phyloP scores from a whole-genome alignment of 2,888 invertebrate genomes.

The Lymantria monacha region DNA sequence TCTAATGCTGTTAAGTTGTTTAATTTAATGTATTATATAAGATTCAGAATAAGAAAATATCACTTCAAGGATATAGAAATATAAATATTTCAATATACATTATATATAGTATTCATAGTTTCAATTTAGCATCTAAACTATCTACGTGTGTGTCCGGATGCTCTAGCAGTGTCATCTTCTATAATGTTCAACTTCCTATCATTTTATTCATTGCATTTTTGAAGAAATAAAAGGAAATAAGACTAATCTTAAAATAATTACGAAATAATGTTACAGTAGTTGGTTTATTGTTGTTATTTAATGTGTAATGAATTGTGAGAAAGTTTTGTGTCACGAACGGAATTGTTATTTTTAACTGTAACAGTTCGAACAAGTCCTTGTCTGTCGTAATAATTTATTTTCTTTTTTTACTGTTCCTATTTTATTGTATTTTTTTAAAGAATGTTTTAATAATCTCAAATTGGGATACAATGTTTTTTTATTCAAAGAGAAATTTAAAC shows the following conservation, averaged over 20 bases:
- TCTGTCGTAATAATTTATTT: too few relatives aligned
- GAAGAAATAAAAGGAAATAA: constrained; percentile 40
- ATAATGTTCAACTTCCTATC: constrained; percentile 56
- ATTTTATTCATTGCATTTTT: constrained; percentile 33
- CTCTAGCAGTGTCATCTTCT: constrained; percentile 38
- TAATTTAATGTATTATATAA: too few relatives aligned
- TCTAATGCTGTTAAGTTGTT: too few relatives aligned
- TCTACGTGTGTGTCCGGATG: constrained; percentile 67
- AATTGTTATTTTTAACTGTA: constrained; percentile 9
- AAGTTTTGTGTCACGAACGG: constrained; percentile 31
- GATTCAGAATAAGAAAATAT: too few relatives aligned
- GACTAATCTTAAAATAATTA: constrained; percentile 64
- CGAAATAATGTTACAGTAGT: constrained; percentile 34
- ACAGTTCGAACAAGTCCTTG: not conserved
- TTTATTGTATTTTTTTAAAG: too few relatives aligned
- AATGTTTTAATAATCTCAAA: too few relatives aligned
- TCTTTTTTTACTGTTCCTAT: too few relatives aligned
- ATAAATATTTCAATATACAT: too few relatives aligned
- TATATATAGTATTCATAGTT: constrained; percentile 1
- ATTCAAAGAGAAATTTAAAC: too few relatives aligned
- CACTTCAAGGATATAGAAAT: not conserved
- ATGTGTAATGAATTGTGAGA: constrained; percentile 59
- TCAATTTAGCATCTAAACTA: constrained; percentile 27
- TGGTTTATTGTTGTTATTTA: constrained; percentile 45
- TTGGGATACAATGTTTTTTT: too few relatives aligned